These are phyloP conservation scores for Nymphalis c-album DNA, from an alignment of 2,888 invertebrate genomes.

Conservation along the genomic window DNA sequence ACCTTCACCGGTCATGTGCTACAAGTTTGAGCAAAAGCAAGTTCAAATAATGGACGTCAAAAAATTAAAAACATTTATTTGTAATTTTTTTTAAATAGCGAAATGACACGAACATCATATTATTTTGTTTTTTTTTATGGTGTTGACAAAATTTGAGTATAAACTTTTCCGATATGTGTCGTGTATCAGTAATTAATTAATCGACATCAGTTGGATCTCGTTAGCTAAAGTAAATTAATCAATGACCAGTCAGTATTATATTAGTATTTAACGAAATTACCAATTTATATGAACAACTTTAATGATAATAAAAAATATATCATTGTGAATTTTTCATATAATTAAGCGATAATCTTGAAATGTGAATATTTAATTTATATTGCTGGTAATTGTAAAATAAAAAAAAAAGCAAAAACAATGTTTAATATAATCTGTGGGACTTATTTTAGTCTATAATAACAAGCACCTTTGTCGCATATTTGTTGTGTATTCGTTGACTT, in stretches of 20 bases:
- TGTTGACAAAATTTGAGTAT: not conserved
- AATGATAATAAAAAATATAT: too few species aligned
- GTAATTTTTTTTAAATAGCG: not conserved
- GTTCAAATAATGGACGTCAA: conserved; percentile 6
- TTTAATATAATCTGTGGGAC: not conserved
- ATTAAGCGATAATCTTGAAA: too few species aligned
- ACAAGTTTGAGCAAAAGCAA: conserved; percentile 29
- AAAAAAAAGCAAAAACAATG: too few species aligned
- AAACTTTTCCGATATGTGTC: conserved; percentile 10
- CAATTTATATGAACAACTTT: too few species aligned
- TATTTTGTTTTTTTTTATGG: too few species aligned
- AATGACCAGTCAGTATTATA: conserved; percentile 17
- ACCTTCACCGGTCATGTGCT: conserved; percentile 22
- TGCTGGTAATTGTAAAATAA: too few species aligned
- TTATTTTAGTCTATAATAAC: not conserved
- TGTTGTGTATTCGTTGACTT: conserved; percentile 6
- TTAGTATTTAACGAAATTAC: not conserved
- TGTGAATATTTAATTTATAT: too few species aligned
- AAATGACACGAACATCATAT: too few species aligned
- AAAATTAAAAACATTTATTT: not conserved
- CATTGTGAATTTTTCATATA: too few species aligned
- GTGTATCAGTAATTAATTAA: conserved; percentile 33
- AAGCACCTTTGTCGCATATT: not conserved
- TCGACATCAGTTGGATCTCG: conserved; percentile 25
- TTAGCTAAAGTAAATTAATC: conserved; percentile 37